phyloP scores from a whole-genome alignment of 2,888 invertebrate species.

The Catocala fraxini region DNA sequence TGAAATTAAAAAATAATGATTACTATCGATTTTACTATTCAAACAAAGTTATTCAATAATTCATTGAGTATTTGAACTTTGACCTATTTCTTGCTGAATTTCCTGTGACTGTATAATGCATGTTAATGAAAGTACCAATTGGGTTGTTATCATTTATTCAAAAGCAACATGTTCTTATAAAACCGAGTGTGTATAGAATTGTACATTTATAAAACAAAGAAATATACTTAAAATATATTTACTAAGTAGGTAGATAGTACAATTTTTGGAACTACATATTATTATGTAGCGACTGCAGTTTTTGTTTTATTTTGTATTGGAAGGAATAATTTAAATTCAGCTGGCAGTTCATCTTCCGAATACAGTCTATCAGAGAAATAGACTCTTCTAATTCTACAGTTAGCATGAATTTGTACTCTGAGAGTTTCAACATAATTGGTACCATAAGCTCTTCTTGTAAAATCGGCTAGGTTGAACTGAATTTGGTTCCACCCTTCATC shows the following conservation, averaged over 20 bases:
- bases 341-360: constrained; percentile 97
- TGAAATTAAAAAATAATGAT: too few relatives aligned
- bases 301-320: constrained; percentile 95
- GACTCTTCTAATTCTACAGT: constrained; percentile 96
- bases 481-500: constrained; percentile 99
- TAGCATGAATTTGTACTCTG: constrained; percentile 97
- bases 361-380: constrained; percentile 97
- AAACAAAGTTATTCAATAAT: too few relatives aligned
- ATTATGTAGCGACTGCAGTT: constrained; percentile 81
- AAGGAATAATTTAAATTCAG: constrained; percentile 97
- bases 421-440: constrained; percentile 97
- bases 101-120: too few relatives aligned
- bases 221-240: constrained; percentile 76
- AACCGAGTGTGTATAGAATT: constrained; percentile 58
- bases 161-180: constrained; percentile 39
- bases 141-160: constrained; percentile 19
- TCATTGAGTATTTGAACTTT: too few relatives aligned
- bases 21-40: too few relatives aligned
- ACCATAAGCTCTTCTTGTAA: constrained; percentile 97
- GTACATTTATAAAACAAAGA: constrained; percentile 62
- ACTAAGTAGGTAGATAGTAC: constrained; percentile 58
- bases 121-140: background rate
- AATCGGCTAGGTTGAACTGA: constrained; percentile 98
- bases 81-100: too few relatives aligned
- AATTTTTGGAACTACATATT: constrained; percentile 45